A percentile compares a stretch with the other conserved stretches of the same genome.
These are phyloP conservation scores for Araneus ventricosus DNA, from an alignment of 1,140 invertebrate genomes.

Conservation along the genomic window DNA sequence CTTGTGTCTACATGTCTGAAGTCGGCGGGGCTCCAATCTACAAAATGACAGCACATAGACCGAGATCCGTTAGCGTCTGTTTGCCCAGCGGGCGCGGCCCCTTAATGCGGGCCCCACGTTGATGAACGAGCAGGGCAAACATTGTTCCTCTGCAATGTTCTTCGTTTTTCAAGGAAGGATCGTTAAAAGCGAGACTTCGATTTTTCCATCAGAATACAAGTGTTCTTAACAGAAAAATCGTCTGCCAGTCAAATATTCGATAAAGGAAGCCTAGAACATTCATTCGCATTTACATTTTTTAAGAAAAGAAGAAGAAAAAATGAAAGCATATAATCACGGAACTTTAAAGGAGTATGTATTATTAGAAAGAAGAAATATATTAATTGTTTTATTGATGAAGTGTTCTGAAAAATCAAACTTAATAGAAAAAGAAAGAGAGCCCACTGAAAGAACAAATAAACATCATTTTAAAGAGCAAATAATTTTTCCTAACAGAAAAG, in stretches of 20 bases:
- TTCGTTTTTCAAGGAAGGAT: slow-evolving; percentile 48
- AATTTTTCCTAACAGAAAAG: background rate
- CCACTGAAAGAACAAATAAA: no score
- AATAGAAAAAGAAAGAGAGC: no score
- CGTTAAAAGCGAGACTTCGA: slow-evolving; percentile 51
- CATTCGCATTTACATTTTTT: no score
- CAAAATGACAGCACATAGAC: slow-evolving; percentile 62
- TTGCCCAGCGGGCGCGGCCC: slow-evolving; percentile 60
- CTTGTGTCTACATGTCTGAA: slow-evolving; percentile 60
- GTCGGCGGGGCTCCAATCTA: slow-evolving; percentile 63
- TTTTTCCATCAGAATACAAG: slow-evolving; percentile 24
- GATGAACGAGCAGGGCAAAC: slow-evolving; percentile 63
- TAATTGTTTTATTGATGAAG: no score
- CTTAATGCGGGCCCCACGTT: slow-evolving; percentile 38
- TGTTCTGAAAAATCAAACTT: no score
- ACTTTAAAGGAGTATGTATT: no score
- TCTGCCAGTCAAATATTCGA: background rate
- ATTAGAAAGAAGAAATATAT: no score
- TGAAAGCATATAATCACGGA: no score
- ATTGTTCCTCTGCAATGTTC: slow-evolving; percentile 58
- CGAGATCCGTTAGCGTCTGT: slow-evolving; percentile 59
- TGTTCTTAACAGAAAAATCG: background rate
- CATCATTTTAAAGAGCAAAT: no score
- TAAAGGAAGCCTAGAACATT: background rate
- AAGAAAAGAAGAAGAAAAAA: no score